Percentiles rank a stretch among this genome's conserved stretches.
Evolutionary conservation across 2,797 vertebrate species (phyloP).

Genomic region (Anguilla obscura): DNA sequence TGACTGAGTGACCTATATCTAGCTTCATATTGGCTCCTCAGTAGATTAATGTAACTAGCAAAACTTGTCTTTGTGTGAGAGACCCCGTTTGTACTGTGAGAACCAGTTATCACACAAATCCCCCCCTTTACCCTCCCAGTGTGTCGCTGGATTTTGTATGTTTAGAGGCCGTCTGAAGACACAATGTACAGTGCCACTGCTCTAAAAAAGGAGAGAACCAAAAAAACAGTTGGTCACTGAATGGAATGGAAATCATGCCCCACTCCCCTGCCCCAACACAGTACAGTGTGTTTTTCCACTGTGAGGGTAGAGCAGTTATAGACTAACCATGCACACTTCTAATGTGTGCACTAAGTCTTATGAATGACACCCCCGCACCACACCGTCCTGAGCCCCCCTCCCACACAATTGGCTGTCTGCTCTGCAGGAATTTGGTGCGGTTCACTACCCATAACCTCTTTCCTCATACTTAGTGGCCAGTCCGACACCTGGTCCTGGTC

Average conservation of each 20-base stretch:
- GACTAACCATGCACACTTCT: conserved; percentile 39
- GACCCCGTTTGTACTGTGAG: background rate
- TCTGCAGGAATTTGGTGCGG: conserved; percentile 38
- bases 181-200: conserved; percentile 33
- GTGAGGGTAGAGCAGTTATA: background rate
- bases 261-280: conserved; percentile 23
- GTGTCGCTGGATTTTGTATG: background rate
- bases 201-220: no score
- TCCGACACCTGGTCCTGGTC: conserved; percentile 58
- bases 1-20: background rate
- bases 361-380: conserved; percentile 29
- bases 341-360: conserved; percentile 40
- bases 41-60: background rate
- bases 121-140: background rate
- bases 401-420: conserved; percentile 42
- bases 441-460: conserved; percentile 57
- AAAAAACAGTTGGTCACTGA: no score
- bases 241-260: background rate
- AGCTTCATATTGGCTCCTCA: background rate
- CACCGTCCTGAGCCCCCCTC: conserved; percentile 17
- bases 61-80: background rate
- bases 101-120: background rate
- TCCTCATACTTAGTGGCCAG: conserved; percentile 52
- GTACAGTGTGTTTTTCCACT: background rate
- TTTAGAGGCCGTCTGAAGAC: background rate